A percentile compares a stretch with the other conserved stretches of the same genome.
Evolutionary conservation across 2,888 invertebrate genomes (phyloP).

Genomic region (Pardosa pseudoannulata): DNA sequence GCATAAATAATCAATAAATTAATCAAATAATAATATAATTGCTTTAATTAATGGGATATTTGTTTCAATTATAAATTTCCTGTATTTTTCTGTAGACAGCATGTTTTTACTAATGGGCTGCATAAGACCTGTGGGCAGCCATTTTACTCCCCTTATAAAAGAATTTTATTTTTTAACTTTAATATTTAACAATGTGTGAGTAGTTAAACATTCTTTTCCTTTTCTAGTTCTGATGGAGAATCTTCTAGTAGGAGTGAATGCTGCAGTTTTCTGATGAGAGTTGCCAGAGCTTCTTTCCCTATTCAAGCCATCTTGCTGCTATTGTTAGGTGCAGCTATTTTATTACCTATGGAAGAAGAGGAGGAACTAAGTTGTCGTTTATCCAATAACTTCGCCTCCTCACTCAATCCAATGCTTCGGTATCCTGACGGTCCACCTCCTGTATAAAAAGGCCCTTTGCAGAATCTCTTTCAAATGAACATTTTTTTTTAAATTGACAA

Average conservation of each 20-base stretch:
- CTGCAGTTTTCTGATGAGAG: conserved; percentile 90
- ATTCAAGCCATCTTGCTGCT: conserved; percentile 96
- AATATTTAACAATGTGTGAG: too few species aligned
- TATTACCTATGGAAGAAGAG: conserved; percentile 92
- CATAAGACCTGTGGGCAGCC: too few species aligned
- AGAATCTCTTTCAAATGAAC: background rate
- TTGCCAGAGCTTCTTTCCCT: conserved; percentile 92
- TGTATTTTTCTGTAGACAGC: too few species aligned
- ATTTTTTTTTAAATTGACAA: background rate
- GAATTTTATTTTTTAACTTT: too few species aligned
- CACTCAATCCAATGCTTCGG: conserved; percentile 90
- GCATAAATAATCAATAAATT: too few species aligned
- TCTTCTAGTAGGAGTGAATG: conserved; percentile 79
- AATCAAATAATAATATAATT: too few species aligned
- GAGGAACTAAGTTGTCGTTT: conserved; percentile 91
- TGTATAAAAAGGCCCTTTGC: conserved; percentile 80
- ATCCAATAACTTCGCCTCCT: conserved; percentile 88
- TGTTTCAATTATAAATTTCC: too few species aligned
- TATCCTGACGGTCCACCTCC: conserved; percentile 97
- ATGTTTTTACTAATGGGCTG: too few species aligned
- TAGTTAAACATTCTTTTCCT: too few species aligned
- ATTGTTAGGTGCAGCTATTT: conserved; percentile 92
- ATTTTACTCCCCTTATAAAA: too few species aligned
- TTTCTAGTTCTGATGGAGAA: conserved; percentile 36
- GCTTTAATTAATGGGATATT: too few species aligned